These are phyloP conservation scores for Scaptomyza tumidula DNA, from an alignment of 2,888 invertebrate genomes.

Conservation along the genomic window DNA sequence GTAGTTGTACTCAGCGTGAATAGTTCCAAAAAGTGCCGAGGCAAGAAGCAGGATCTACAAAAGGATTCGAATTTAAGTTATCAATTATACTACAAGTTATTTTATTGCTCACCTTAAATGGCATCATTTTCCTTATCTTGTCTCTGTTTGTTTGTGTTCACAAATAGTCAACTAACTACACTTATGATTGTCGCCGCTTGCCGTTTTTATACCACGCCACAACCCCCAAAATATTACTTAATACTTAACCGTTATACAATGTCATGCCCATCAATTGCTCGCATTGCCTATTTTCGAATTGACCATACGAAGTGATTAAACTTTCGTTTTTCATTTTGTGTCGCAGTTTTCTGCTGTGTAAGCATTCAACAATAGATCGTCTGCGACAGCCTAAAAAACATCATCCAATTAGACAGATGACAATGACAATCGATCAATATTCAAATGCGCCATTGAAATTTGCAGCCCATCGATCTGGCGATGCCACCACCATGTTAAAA, in stretches of 20 bases:
- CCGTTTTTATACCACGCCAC: conserved; percentile 58
- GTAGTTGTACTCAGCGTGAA: conserved; percentile 50
- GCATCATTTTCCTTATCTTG: conserved; percentile 39
- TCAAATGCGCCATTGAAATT: conserved; percentile 24
- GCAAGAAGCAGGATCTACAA: conserved; percentile 54
- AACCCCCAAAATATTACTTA: conserved; percentile 49
- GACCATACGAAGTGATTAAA: conserved; percentile 54
- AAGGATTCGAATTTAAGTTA: neutral
- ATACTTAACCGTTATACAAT: conserved; percentile 70
- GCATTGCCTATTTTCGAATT: conserved; percentile 49
- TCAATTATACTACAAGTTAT: neutral
- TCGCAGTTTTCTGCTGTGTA: conserved; percentile 52
- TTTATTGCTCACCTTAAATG: conserved; percentile 43
- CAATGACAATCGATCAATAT: conserved; percentile 10
- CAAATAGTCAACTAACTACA: conserved; percentile 67
- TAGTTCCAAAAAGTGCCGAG: conserved; percentile 42
- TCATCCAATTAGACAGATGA: conserved; percentile 34
- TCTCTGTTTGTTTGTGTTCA: conserved; percentile 38
- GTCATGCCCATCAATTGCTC: conserved; percentile 67
- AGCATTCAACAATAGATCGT: conserved; percentile 42
- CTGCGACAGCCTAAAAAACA: conserved; percentile 19
- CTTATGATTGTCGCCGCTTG: conserved; percentile 47
- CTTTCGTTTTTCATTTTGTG: conserved; percentile 58
- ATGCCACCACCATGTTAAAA: conserved; percentile 5
- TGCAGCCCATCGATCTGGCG: neutral